Evolutionary conservation across 1,140 invertebrate species (phyloP), one percentile per base, ranked within the genome.

Genomic region (Leptopilina boulardi): DNA sequence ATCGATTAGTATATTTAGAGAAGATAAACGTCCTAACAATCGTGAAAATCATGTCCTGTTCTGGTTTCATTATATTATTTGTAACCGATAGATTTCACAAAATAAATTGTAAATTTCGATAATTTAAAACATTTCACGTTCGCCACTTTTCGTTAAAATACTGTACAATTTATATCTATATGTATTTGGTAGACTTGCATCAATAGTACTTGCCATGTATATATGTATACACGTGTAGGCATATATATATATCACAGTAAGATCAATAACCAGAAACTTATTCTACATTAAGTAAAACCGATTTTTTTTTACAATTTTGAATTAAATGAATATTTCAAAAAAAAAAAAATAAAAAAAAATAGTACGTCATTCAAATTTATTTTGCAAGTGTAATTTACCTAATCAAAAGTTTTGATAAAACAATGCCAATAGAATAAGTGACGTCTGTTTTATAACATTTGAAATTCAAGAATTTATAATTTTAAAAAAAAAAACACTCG

Each of bases 231-330:
- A 56, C 30, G 54, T 26, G 19, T 23, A n/a, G n/a, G n/a, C n/a
- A n/a, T n/a, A n/a, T n/a, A n/a, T n/a, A 56, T 26, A 75, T 54
- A 75, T 41, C 15, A 15, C 59, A 66, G 23, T 15, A 11, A 66
- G 59, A 66, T 66, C 59, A 66, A 66, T 66, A 66, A 66, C 23
- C 59, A 66, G 59, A 66, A 66, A n/a, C n/a, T n/a, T n/a, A n/a
- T n/a, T n/a, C 23, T 66, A n/a, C 15, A 59, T 21, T 3, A n/a
- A 66, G 47, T 13, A 23, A 66, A 66, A 13, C 15, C 59, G 59
- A 30, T 15, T 66, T 66, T 66, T 30, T n/a, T 23, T 1, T 8
- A 15, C n/a, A n/a, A 4, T 30, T 10, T 1, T 6, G 23, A 66
- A 66, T 54, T 19, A 38, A 38, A 38, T 38, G 34, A 38, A 38